Evolutionary conservation across 2,113 vertebrate genomes (phyloP).

Genomic region (Grammomys surdaster): DNA sequence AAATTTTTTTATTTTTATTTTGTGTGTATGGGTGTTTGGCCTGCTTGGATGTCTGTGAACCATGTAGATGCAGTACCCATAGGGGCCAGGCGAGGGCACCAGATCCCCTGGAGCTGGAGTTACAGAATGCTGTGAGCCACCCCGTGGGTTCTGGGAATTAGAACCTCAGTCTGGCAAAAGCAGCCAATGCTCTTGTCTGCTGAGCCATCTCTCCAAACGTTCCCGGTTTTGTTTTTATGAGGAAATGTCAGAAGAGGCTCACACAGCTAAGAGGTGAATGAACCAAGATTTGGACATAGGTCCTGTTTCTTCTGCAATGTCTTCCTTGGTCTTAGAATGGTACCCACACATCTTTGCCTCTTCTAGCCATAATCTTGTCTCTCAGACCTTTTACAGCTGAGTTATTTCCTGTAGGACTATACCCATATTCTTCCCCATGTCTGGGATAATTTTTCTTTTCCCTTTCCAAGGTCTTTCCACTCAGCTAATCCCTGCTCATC

Average conservation of each 20-base stretch:
- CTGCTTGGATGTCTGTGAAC: too few species aligned
- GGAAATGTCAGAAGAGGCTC: background rate
- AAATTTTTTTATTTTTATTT: background rate
- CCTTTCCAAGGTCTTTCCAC: background rate
- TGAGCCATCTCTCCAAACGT: background rate
- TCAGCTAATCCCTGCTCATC: background rate
- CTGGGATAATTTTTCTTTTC: fast-evolving
- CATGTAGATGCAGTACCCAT: too few species aligned
- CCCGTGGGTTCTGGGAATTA: background rate
- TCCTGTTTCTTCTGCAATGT: fast-evolving
- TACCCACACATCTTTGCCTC: fast-evolving
- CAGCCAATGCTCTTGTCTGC: background rate
- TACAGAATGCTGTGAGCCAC: background rate
- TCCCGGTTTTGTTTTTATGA: background rate
- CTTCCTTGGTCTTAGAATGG: background rate
- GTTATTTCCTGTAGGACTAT: background rate
- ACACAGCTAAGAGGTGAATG: background rate
- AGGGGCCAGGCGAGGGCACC: too few species aligned
- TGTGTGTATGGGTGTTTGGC: background rate
- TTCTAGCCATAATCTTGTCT: background rate
- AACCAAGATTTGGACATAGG: background rate
- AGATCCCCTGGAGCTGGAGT: background rate
- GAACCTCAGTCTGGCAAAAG: background rate
- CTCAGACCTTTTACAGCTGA: background rate
- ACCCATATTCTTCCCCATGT: too few species aligned